These are phyloP conservation scores for Tinea trinotella DNA, from an alignment of 2,888 invertebrate genomes.

Conservation along the genomic window DNA sequence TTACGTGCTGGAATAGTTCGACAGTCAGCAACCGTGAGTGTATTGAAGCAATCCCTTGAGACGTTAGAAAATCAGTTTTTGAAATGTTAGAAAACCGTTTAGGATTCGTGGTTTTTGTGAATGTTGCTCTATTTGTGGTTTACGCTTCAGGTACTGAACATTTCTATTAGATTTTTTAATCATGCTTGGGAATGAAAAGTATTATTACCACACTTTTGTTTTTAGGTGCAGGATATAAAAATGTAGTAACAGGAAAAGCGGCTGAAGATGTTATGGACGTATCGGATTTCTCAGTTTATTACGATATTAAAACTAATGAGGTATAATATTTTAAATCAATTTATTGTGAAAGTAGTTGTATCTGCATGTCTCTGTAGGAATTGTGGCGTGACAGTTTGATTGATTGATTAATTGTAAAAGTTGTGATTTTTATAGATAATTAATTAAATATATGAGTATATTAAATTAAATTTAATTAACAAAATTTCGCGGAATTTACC, in stretches of 20 bases:
- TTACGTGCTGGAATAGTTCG: slow-evolving; percentile 26
- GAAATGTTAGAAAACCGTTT: background rate
- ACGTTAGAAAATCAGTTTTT: slow-evolving; percentile 26
- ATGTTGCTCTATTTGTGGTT: background rate
- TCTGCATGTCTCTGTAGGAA: too few relatives aligned
- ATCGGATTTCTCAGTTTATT: slow-evolving; percentile 61
- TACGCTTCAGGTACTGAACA: background rate
- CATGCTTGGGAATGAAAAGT: background rate
- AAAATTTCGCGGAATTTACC: too few relatives aligned
- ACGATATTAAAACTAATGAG: slow-evolving; percentile 56
- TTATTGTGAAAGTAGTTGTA: too few relatives aligned
- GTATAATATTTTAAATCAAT: slow-evolving; percentile 30
- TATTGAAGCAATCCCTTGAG: slow-evolving; percentile 54
- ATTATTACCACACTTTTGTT: background rate
- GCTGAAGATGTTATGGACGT: slow-evolving; percentile 55
- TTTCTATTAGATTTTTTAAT: background rate
- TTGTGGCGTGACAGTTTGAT: too few relatives aligned
- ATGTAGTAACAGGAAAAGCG: background rate
- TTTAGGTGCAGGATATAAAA: background rate
- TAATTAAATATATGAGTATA: too few relatives aligned
- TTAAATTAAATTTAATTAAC: too few relatives aligned
- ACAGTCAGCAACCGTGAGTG: slow-evolving; percentile 30
- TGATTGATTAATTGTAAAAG: too few relatives aligned
- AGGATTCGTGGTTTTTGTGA: background rate
- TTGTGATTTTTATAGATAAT: background rate